Percentiles rank a stretch among this genome's conserved stretches.
phyloP scores from a whole-genome alignment of 1,140 invertebrate genomes.

The Drosophila paulistorum region DNA sequence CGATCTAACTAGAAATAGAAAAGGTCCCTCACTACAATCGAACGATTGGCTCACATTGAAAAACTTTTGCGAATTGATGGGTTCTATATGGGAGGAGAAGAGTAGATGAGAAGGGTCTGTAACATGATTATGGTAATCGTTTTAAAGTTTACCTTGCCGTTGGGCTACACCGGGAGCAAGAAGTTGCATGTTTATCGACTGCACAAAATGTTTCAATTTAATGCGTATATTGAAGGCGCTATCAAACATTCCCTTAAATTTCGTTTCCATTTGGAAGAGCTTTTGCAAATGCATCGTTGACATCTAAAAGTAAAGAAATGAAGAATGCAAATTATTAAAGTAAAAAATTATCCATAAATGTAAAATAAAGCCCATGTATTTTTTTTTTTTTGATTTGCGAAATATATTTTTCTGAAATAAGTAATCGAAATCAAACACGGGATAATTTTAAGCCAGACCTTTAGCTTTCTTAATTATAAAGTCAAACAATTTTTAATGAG shows the following conservation, averaged over 20 bases:
- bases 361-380: too few relatives aligned
- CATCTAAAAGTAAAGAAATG: constrained; percentile 7
- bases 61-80: constrained; percentile 36
- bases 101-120: background rate
- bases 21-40: constrained; percentile 19
- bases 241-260: background rate
- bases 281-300: background rate
- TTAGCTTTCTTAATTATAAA: too few relatives aligned
- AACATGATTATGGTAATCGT: constrained; percentile 50
- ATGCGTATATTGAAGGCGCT: constrained; percentile 8
- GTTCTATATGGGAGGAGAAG: background rate
- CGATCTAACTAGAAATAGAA: constrained; percentile 16
- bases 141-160: too few relatives aligned
- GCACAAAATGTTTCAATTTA: constrained; percentile 4
- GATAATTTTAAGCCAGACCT: too few relatives aligned
- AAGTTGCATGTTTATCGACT: constrained; percentile 15
- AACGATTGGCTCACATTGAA: constrained; percentile 27
- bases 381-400: too few relatives aligned
- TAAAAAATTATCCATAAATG: too few relatives aligned
- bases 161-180: background rate
- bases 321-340: too few relatives aligned
- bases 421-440: too few relatives aligned
- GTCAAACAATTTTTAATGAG: too few relatives aligned
- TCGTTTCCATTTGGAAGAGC: background rate
- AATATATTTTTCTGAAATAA: too few relatives aligned